Conservation (phyloP, 1,140 invertebrate genomes). For the Pseudachorutes palmiensis region DNA sequence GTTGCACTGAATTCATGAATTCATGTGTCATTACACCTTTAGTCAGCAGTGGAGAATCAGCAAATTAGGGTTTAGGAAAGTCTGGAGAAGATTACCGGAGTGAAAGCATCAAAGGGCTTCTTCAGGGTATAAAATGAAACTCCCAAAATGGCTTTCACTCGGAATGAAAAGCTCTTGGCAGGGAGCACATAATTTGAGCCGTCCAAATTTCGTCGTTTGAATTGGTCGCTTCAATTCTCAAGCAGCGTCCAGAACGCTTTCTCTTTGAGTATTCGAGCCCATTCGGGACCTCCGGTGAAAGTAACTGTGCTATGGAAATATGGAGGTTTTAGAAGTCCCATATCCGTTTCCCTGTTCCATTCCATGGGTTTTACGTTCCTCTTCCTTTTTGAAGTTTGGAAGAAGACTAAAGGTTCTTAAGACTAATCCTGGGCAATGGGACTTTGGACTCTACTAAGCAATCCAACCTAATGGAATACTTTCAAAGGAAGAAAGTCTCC, state of each 20-base stretch:
- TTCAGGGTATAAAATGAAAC: too few relatives aligned
- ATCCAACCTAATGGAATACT: constrained; percentile 5
- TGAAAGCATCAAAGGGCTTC: too few relatives aligned
- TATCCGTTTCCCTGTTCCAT: constrained; percentile 7
- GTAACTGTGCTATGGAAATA: constrained; percentile 2
- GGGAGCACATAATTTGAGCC: too few relatives aligned
- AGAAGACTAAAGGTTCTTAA: constrained; percentile 10
- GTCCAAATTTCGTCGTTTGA: neutral
- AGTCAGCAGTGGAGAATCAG: neutral
- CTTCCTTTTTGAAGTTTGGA: neutral
- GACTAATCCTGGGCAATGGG: constrained; percentile 3
- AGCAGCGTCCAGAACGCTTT: neutral
- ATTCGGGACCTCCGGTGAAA: neutral
- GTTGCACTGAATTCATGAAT: too few relatives aligned
- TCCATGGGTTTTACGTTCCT: neutral
- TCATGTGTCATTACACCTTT: too few relatives aligned
- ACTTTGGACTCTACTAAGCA: constrained; percentile 6
- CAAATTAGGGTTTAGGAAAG: neutral
- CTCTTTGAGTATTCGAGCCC: neutral
- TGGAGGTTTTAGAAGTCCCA: neutral
- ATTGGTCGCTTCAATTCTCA: too few relatives aligned
- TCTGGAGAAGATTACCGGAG: neutral
- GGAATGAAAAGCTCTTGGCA: too few relatives aligned
- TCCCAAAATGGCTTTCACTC: too few relatives aligned
- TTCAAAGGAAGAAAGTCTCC: neutral